A percentile compares a stretch with the other conserved stretches of the same genome.
Conservation (phyloP, 1,140 invertebrate species). For the Drosophila ambigua region DNA sequence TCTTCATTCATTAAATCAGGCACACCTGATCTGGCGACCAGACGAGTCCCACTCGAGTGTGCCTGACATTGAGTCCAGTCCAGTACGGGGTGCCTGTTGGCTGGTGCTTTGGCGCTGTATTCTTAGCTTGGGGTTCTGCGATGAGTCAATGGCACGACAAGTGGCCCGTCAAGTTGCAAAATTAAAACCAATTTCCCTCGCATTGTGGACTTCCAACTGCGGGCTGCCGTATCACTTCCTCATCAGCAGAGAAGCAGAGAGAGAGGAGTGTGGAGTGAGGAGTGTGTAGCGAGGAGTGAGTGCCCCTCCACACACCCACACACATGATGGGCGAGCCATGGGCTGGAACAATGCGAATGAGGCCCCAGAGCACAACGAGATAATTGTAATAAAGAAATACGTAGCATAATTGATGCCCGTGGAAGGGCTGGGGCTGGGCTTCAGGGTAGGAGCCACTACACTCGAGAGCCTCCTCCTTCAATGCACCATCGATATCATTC, state of each 20-base stretch:
- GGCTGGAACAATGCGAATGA: slow-evolving; percentile 56
- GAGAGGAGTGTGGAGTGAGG: too few species aligned
- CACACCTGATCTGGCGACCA: slow-evolving; percentile 40
- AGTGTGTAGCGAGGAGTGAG: too few species aligned
- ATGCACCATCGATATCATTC: background rate
- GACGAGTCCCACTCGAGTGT: slow-evolving; percentile 8
- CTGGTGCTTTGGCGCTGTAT: background rate
- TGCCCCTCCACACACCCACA: slow-evolving; percentile 31
- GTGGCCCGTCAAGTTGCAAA: slow-evolving; percentile 50
- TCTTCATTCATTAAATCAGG: slow-evolving; percentile 66
- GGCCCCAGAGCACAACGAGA: slow-evolving; percentile 55
- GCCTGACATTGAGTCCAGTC: slow-evolving; percentile 57
- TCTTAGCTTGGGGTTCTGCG: too few species aligned
- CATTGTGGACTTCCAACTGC: too few species aligned
- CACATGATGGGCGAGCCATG: slow-evolving; percentile 18
- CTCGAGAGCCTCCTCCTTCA: background rate
- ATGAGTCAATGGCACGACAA: slow-evolving; percentile 38
- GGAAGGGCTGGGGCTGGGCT: background rate
- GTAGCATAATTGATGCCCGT: slow-evolving; percentile 37
- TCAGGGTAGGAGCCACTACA: background rate
- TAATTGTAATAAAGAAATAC: slow-evolving; percentile 68
- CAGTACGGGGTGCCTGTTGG: background rate
- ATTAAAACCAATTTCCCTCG: slow-evolving; percentile 60
- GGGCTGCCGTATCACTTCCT: slow-evolving; percentile 66
- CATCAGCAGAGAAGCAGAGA: slow-evolving; percentile 36